phyloP scores from a whole-genome alignment of 2,888 invertebrate genomes.

The Drosophila meridionalis region DNA sequence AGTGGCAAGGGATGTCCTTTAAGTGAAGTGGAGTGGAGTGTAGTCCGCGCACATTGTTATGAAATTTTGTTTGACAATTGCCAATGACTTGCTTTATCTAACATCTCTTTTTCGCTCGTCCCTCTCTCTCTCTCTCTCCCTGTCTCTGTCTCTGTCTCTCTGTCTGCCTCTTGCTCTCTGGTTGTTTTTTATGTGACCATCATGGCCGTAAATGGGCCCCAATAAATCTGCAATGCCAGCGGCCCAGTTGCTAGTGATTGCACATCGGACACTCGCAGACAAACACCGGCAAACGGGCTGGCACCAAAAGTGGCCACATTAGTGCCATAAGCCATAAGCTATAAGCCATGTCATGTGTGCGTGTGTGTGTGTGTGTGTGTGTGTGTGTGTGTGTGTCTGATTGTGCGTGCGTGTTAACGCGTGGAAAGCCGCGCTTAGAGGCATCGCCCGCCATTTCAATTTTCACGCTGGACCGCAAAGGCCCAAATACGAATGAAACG shows the following conservation, averaged over 20 bases:
- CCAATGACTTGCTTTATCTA: slow-evolving; percentile 31
- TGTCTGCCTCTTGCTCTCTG: neutral
- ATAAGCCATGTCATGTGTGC: slow-evolving; percentile 19
- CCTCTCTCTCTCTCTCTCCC: neutral
- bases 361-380: neutral
- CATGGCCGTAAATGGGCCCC: slow-evolving; percentile 59
- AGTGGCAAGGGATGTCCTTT: slow-evolving; percentile 36
- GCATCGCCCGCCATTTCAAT: slow-evolving; percentile 60
- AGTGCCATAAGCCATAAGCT: slow-evolving; percentile 68
- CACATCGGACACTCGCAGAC: slow-evolving; percentile 52
- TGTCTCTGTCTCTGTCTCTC: neutral
- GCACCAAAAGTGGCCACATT: slow-evolving; percentile 70
- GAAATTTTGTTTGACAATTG: slow-evolving; percentile 59
- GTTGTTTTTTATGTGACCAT: slow-evolving; percentile 32
- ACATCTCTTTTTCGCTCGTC: neutral
- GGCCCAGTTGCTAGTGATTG: slow-evolving; percentile 62
- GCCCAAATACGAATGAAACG: slow-evolving; percentile 26
- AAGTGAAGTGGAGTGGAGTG: slow-evolving; percentile 37
- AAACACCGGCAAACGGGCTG: slow-evolving; percentile 38
- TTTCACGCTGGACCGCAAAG: slow-evolving; percentile 38
- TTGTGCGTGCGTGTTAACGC: slow-evolving; percentile 63
- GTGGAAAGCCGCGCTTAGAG: slow-evolving; percentile 72
- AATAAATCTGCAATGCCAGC: slow-evolving; percentile 56
- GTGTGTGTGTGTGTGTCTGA: slow-evolving; percentile 16
- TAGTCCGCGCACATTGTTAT: slow-evolving; percentile 44